Conservation (phyloP, 2,888 invertebrate species). For the Phorcus lineatus region DNA sequence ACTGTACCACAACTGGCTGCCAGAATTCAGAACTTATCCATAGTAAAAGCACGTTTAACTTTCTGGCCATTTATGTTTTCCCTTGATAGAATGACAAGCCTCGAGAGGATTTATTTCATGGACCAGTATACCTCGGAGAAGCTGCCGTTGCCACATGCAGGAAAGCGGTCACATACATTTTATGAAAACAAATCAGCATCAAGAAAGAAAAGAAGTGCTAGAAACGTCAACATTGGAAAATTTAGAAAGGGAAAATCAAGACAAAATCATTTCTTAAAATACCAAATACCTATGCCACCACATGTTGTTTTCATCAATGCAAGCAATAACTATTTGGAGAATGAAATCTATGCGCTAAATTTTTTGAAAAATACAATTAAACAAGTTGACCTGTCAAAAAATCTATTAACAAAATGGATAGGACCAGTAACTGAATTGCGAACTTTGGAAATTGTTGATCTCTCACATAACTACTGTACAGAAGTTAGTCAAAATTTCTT, state of each 20-base stretch:
- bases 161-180: not conserved
- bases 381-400: slow-evolving; percentile 26
- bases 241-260: too few relatives aligned
- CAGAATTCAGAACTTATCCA: not conserved
- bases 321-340: not conserved
- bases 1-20: not conserved
- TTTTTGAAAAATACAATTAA: slow-evolving; percentile 22
- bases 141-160: not conserved
- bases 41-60: not conserved
- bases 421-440: slow-evolving; percentile 31
- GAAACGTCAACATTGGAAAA: not conserved
- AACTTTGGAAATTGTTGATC: slow-evolving; percentile 26
- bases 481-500: not conserved
- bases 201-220: not conserved
- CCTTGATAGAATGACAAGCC: not conserved
- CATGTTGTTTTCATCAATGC: not conserved
- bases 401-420: slow-evolving; percentile 30
- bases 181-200: not conserved
- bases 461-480: slow-evolving; percentile 30
- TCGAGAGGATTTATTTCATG: too few relatives aligned
- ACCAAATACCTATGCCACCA: too few relatives aligned
- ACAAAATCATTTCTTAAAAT: too few relatives aligned
- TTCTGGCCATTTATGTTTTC: not conserved
- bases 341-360: not conserved
- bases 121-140: not conserved